These are phyloP conservation scores for Muscicapa comitata DNA, from an alignment of 2,797 vertebrate genomes.

Conservation along the genomic window DNA sequence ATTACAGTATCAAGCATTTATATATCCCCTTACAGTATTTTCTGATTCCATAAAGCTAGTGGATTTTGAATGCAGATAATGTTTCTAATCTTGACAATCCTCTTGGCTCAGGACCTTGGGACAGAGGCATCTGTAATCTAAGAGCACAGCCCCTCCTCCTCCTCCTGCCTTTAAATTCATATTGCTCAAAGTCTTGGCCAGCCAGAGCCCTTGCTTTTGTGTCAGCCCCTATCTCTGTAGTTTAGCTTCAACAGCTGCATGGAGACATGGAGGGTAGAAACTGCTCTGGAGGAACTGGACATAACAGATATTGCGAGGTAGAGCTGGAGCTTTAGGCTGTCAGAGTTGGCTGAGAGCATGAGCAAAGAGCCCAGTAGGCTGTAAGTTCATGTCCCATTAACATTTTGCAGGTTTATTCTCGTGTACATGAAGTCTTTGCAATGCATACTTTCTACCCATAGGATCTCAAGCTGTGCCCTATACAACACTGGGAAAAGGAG, in stretches of 20 bases:
- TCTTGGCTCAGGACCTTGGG: slow-evolving; percentile 31
- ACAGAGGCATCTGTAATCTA: slow-evolving; percentile 9
- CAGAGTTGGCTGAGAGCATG: background rate
- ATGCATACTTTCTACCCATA: background rate
- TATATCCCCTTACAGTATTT: slow-evolving; percentile 35
- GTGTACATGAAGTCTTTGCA: background rate
- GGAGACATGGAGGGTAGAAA: background rate
- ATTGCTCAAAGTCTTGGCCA: background rate
- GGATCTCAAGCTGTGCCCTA: background rate
- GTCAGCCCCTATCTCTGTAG: background rate
- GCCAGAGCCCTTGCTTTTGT: background rate
- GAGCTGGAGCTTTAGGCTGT: background rate
- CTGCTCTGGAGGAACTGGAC: background rate
- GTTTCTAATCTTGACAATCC: slow-evolving; percentile 48
- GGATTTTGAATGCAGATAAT: slow-evolving; percentile 36
- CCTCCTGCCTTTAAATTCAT: background rate
- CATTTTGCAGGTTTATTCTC: background rate
- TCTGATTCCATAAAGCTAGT: slow-evolving; percentile 20
- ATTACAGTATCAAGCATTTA: slow-evolving; percentile 51
- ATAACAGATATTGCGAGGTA: background rate
- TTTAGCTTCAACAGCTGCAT: slow-evolving; percentile 8
- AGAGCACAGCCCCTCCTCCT: background rate
- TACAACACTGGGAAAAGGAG: background rate
- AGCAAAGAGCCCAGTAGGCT: background rate
- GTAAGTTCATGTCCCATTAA: background rate